phyloP scores from a whole-genome alignment of 1,140 invertebrate species.

The Popillia japonica region DNA sequence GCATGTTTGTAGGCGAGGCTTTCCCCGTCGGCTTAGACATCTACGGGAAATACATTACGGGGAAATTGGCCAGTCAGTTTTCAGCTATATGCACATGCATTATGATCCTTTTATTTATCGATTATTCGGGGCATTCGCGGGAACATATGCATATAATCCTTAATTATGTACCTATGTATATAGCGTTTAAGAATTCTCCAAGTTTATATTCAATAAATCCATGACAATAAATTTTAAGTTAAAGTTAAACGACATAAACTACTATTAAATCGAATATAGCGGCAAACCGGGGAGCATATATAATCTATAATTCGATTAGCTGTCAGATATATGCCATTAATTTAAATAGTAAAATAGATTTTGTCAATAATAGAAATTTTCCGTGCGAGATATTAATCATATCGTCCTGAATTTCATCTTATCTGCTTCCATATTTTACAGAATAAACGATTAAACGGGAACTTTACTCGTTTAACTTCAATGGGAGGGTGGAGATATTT shows the following conservation, averaged over 20 bases:
- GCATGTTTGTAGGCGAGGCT: slow-evolving; percentile 53
- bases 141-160: no score
- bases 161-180: no score
- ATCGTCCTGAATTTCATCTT: no score
- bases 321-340: neutral
- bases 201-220: neutral
- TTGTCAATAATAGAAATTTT: slow-evolving; percentile 31
- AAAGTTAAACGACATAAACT: neutral
- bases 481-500: no score
- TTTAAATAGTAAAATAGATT: slow-evolving; percentile 25
- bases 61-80: neutral
- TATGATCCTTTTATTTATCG: neutral
- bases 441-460: no score
- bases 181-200: no score
- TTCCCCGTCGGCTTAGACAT: slow-evolving; percentile 37
- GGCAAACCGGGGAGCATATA: neutral
- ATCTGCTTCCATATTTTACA: no score
- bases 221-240: neutral
- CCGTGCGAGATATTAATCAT: slow-evolving; percentile 27
- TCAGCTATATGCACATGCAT: neutral
- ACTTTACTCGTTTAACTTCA: no score
- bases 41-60: slow-evolving; percentile 29
- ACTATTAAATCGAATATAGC: slow-evolving; percentile 20
- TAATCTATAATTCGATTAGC: slow-evolving; percentile 33
- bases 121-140: no score